These are phyloP conservation scores for Hemicordylus capensis DNA, from an alignment of 2,113 vertebrate genomes.

Conservation along the genomic window DNA sequence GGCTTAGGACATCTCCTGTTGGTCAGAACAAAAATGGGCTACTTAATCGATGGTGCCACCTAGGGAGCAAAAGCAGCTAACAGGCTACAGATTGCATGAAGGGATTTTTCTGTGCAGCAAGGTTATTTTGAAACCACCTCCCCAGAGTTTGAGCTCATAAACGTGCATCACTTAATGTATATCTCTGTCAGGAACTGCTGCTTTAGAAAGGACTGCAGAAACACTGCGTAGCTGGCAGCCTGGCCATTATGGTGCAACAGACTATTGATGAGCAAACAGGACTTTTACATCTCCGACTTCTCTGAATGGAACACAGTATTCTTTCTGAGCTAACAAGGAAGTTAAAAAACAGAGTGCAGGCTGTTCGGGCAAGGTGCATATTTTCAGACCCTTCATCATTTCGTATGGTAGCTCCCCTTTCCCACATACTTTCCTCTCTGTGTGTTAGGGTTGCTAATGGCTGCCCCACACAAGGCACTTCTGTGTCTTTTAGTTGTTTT, in stretches of 20 bases:
- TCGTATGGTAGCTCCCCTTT: constrained; percentile 11
- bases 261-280: not conserved
- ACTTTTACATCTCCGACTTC: constrained; percentile 10
- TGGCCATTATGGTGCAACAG: not conserved
- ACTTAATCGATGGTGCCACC: constrained; percentile 10
- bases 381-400: not conserved
- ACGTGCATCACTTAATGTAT: accelerated
- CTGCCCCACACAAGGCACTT: not conserved
- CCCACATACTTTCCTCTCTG: not conserved
- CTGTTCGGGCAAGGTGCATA: not conserved
- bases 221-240: not conserved
- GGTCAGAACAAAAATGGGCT: not conserved
- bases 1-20: not conserved
- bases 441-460: not conserved
- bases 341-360: not conserved
- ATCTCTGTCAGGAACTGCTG: not conserved
- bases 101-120: not conserved
- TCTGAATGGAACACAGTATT: constrained; percentile 1
- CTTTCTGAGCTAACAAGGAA: not conserved
- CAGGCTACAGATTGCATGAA: not conserved
- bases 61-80: not conserved
- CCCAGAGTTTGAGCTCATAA: constrained; percentile 2
- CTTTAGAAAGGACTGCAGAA: not conserved
- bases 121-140: not conserved
- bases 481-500: not conserved